Percentiles rank a stretch among this genome's conserved stretches.
These are phyloP conservation scores for Clepsis dumicolana DNA, from an alignment of 2,888 invertebrate genomes.

Conservation along the genomic window DNA sequence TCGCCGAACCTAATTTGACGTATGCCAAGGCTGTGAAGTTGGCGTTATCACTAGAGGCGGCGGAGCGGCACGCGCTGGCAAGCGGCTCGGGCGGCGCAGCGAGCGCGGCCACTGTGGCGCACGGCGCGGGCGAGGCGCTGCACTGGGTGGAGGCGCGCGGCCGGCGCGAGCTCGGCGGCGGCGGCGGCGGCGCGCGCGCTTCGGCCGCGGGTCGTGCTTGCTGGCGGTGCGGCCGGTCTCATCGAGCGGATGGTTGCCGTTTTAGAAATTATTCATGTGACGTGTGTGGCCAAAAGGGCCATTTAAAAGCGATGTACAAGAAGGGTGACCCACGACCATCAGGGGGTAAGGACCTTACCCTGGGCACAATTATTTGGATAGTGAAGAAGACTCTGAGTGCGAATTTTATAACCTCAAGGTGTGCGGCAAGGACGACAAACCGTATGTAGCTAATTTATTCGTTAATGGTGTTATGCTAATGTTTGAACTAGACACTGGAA, in stretches of 20 bases:
- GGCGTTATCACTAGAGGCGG: slow-evolving; percentile 15
- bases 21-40: slow-evolving; percentile 15
- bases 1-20: slow-evolving; percentile 11
- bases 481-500: slow-evolving; percentile 20
- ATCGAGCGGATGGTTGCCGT: slow-evolving; percentile 38
- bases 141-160: background rate
- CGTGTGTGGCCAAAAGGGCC: slow-evolving; percentile 38
- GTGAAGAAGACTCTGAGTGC: background rate
- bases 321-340: background rate
- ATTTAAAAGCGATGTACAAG: slow-evolving; percentile 41
- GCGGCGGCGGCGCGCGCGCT: background rate
- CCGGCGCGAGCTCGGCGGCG: background rate
- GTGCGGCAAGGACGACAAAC: background rate
- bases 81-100: background rate
- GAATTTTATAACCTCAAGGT: slow-evolving; percentile 1
- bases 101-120: too few relatives aligned
- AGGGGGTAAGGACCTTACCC: slow-evolving; percentile 40
- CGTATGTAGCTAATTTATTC: background rate
- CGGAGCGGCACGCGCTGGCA: slow-evolving; percentile 12
- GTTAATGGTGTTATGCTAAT: background rate
- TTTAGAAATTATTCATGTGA: slow-evolving; percentile 43
- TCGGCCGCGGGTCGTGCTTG: slow-evolving; percentile 18
- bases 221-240: slow-evolving; percentile 40
- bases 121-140: background rate
- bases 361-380: slow-evolving; percentile 7